Evolutionary conservation across 2,888 invertebrate genomes (phyloP).

Genomic region (Lycophotia porphyrea): DNA sequence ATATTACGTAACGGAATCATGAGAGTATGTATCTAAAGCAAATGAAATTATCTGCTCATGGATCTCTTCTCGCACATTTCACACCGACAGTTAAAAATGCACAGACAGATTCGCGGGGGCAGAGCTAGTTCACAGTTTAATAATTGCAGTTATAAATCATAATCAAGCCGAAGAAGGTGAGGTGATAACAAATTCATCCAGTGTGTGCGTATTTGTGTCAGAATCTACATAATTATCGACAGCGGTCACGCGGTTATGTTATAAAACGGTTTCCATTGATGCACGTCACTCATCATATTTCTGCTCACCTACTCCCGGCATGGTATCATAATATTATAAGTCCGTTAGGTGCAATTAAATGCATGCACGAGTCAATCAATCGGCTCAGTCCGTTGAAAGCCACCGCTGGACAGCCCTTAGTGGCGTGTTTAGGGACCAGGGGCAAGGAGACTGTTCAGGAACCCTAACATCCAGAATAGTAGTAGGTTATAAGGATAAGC

Average conservation of each 20-base stretch:
- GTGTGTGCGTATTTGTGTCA: conserved; percentile 63
- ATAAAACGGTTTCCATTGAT: conserved; percentile 57
- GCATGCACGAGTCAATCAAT: neutral
- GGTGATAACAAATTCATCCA: conserved; percentile 45
- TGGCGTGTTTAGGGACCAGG: too few relatives aligned
- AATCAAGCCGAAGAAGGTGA: conserved; percentile 42
- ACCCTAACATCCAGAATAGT: too few relatives aligned
- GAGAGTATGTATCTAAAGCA: neutral
- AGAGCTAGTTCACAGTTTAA: neutral
- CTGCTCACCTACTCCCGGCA: conserved; percentile 1
- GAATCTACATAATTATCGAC: conserved; percentile 64
- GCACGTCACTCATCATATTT: conserved; percentile 28
- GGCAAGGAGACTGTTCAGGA: too few relatives aligned
- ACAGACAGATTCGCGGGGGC: neutral
- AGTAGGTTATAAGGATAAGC: too few relatives aligned
- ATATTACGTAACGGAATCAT: neutral
- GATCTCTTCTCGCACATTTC: neutral
- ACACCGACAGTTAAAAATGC: neutral
- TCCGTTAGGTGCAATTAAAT: neutral
- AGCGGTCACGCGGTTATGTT: conserved; percentile 59
- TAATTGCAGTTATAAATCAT: conserved; percentile 37
- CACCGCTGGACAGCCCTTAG: neutral
- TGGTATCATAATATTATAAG: conserved; percentile 9
- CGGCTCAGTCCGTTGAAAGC: neutral
- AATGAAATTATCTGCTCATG: neutral